Evolutionary conservation across 2,113 vertebrate species (phyloP).

Genomic region (Muntiacus reevesi): DNA sequence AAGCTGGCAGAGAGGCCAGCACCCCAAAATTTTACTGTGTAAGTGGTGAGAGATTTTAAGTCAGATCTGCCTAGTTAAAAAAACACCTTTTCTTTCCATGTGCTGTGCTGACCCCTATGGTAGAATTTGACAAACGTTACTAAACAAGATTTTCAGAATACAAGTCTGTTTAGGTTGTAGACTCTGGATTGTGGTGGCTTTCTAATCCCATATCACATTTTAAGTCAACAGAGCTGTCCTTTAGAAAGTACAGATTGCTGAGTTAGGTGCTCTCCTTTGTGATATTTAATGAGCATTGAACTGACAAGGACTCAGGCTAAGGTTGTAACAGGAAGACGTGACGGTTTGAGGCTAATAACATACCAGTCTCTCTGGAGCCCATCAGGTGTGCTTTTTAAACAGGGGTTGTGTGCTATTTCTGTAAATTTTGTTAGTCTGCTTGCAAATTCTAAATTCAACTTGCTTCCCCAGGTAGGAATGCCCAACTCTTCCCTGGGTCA

Average conservation of each 20-base stretch:
- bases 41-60: neutral
- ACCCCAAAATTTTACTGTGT: neutral
- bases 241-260: neutral
- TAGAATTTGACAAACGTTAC: neutral
- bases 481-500: neutral
- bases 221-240: neutral
- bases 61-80: neutral
- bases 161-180: neutral
- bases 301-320: neutral
- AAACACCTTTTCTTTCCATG: neutral
- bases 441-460: neutral
- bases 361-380: neutral
- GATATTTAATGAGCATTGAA: neutral
- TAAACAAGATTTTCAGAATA: neutral
- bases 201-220: neutral
- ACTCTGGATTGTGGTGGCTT: neutral
- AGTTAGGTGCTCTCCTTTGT: neutral
- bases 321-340: slow-evolving; percentile 8
- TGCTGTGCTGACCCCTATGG: slow-evolving; percentile 54
- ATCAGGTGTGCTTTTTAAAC: neutral
- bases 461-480: neutral
- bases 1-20: neutral
- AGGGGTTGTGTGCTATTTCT: neutral
- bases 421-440: neutral
- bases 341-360: neutral